A percentile compares a stretch with the other conserved stretches of the same genome.
phyloP scores from a whole-genome alignment of 2,888 invertebrate genomes.

The Drosophila colorata region DNA sequence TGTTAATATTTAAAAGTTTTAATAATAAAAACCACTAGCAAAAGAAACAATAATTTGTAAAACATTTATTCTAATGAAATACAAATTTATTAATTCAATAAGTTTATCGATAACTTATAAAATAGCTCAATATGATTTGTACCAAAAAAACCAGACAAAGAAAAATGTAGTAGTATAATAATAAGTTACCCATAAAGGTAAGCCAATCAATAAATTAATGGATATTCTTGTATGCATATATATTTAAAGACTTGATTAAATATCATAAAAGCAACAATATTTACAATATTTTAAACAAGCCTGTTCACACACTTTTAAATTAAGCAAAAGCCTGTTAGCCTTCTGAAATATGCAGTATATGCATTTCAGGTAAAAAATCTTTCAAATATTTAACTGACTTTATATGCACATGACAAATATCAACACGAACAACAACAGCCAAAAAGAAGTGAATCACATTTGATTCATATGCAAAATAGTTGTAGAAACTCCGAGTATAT shows the following conservation, averaged over 20 bases:
- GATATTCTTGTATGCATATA: neutral
- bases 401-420: conserved; percentile 18
- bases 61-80: too few relatives aligned
- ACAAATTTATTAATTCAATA: too few relatives aligned
- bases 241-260: neutral
- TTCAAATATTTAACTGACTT: conserved; percentile 9
- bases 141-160: too few relatives aligned
- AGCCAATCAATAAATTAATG: too few relatives aligned
- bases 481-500: conserved; percentile 2
- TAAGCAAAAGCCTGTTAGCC: conserved; percentile 14
- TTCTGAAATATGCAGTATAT: neutral
- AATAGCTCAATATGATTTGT: too few relatives aligned
- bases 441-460: conserved; percentile 32
- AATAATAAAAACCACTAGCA: too few relatives aligned
- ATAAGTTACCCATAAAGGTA: too few relatives aligned
- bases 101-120: neutral
- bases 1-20: too few relatives aligned
- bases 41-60: too few relatives aligned
- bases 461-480: conserved; percentile 24
- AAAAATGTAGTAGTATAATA: too few relatives aligned
- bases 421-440: conserved; percentile 1
- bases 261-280: neutral
- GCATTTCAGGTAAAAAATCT: conserved; percentile 2
- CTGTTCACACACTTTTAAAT: neutral
- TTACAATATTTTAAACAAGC: neutral